phyloP scores from a whole-genome alignment of 1,140 invertebrate genomes.

The Ips typographus region DNA sequence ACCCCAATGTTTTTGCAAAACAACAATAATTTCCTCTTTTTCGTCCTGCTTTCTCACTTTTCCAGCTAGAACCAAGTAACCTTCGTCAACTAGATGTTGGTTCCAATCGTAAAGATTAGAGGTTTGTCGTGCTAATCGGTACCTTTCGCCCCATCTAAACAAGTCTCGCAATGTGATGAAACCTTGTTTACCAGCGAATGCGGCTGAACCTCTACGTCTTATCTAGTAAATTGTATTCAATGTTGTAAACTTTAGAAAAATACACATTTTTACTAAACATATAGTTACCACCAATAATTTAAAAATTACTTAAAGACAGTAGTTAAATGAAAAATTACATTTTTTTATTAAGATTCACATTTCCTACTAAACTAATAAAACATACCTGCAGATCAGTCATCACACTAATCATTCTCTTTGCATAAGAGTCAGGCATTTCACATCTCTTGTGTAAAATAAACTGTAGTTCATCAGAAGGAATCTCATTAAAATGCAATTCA shows the following conservation, averaged over 20 bases:
- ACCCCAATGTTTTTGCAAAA: conserved; percentile 85
- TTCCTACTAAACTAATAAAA: too few relatives aligned
- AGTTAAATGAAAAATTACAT: conserved; percentile 60
- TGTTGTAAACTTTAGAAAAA: neutral
- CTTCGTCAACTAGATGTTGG: conserved; percentile 96
- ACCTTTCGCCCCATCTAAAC: conserved; percentile 97
- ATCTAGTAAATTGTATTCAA: conserved; percentile 52
- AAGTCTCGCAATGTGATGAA: conserved; percentile 95
- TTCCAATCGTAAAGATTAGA: conserved; percentile 88
- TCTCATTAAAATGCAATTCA: conserved; percentile 95
- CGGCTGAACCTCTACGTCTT: conserved; percentile 78
- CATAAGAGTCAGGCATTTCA: conserved; percentile 82
- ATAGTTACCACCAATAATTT: too few relatives aligned
- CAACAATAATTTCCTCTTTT: conserved; percentile 70
- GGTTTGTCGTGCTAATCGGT: conserved; percentile 67
- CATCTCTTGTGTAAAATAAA: conserved; percentile 89
- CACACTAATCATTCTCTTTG: conserved; percentile 89
- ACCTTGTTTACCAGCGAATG: conserved; percentile 92
- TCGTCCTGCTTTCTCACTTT: conserved; percentile 87
- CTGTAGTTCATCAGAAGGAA: conserved; percentile 85
- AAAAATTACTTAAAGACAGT: conserved; percentile 42
- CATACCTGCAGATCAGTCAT: conserved; percentile 84
- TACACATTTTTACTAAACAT: too few relatives aligned
- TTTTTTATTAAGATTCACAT: neutral
- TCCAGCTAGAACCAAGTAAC: conserved; percentile 91